Evolutionary conservation across 2,888 invertebrate species (phyloP).

Genomic region (Leptopilina syphax): DNA sequence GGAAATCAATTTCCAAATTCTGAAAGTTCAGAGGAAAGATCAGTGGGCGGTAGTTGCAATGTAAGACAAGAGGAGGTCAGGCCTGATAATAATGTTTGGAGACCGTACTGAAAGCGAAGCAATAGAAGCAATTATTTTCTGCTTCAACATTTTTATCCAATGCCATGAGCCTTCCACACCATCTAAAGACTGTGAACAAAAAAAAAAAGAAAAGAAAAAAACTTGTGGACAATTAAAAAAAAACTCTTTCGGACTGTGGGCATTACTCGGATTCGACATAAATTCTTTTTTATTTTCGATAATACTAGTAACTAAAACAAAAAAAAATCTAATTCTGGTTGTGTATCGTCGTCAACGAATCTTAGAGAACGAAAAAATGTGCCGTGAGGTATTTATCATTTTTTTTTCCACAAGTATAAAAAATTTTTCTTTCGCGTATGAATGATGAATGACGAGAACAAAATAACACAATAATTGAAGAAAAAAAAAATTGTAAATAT

Average conservation of each 20-base stretch:
- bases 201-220: background rate
- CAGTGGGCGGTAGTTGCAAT: slow-evolving; percentile 71
- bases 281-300: slow-evolving; percentile 41
- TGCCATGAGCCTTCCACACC: background rate
- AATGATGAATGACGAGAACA: slow-evolving; percentile 8
- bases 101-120: slow-evolving; percentile 70
- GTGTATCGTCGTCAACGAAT: slow-evolving; percentile 61
- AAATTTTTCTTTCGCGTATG: background rate
- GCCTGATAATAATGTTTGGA: slow-evolving; percentile 75
- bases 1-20: slow-evolving; percentile 78
- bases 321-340: slow-evolving; percentile 48
- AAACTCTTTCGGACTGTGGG: slow-evolving; percentile 45
- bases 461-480: slow-evolving; percentile 27
- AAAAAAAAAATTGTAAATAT: slow-evolving; percentile 64
- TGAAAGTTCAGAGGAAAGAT: slow-evolving; percentile 72
- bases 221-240: slow-evolving; percentile 14
- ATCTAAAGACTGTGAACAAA: slow-evolving; percentile 19
- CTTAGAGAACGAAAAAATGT: slow-evolving; percentile 43
- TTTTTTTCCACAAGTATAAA: slow-evolving; percentile 16
- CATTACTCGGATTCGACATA: slow-evolving; percentile 53
- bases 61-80: slow-evolving; percentile 74
- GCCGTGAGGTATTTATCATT: background rate
- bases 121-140: slow-evolving; percentile 8
- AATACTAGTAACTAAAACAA: slow-evolving; percentile 25
- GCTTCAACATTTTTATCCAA: slow-evolving; percentile 24